Percentiles rank a stretch among this genome's conserved stretches.
Conservation (phyloP, 2,797 vertebrate species). For the Furcifer pardalis region DNA sequence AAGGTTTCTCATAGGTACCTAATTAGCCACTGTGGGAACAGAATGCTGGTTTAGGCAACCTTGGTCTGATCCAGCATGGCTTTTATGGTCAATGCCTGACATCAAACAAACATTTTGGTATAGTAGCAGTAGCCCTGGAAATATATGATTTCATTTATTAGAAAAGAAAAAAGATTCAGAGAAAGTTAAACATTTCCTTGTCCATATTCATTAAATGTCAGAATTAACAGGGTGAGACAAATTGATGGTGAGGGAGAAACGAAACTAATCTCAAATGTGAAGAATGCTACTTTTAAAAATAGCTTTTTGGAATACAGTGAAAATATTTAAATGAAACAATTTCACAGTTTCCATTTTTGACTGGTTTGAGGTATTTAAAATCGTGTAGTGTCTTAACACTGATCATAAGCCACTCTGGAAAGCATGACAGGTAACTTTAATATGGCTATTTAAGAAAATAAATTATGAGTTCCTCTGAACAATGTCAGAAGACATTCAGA, state of each 20-base stretch:
- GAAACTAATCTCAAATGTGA: slow-evolving; percentile 6
- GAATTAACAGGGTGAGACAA: slow-evolving; percentile 17
- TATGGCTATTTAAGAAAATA: not conserved
- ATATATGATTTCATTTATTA: not conserved
- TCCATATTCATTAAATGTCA: not conserved
- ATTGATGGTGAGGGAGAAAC: slow-evolving; percentile 26
- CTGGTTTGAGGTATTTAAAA: not conserved
- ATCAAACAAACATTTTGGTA: no score
- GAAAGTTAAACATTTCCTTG: not conserved
- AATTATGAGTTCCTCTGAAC: not conserved
- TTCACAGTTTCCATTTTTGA: slow-evolving; percentile 12
- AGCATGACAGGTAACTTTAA: not conserved
- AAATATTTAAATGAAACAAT: slow-evolving; percentile 16
- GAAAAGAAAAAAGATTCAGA: slow-evolving; percentile 1
- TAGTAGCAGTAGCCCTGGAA: not conserved
- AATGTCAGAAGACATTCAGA: not conserved
- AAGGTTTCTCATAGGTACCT: not conserved
- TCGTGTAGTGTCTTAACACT: not conserved
- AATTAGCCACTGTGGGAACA: not conserved
- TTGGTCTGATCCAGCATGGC: no score
- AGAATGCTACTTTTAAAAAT: slow-evolving; percentile 27
- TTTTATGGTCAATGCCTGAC: no score
- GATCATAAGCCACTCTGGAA: not conserved
- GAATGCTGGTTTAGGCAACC: not conserved
- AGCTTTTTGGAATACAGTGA: slow-evolving; percentile 25